These are phyloP conservation scores for Pelodytes ibericus DNA, from an alignment of 2,797 vertebrate species.

Conservation along the genomic window DNA sequence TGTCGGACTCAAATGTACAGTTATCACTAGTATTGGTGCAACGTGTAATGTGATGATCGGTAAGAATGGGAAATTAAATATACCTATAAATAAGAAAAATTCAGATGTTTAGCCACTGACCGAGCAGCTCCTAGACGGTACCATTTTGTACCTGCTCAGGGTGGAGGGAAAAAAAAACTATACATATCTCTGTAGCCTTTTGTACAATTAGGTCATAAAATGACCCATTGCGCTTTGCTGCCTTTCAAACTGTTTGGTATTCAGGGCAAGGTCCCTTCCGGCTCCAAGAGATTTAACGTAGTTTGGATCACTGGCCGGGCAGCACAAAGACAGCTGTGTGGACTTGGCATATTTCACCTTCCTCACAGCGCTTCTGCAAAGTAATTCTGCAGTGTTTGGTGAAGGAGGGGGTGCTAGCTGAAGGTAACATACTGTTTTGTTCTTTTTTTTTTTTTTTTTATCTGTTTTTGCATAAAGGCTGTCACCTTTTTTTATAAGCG, in stretches of 20 bases:
- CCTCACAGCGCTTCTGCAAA: neutral
- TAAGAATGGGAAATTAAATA: no score
- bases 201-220: neutral
- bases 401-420: neutral
- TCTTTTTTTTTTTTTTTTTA: no score
- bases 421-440: neutral
- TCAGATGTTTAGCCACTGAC: neutral
- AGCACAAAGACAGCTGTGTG: slow-evolving; percentile 14
- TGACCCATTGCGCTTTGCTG: slow-evolving; percentile 6
- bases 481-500: neutral
- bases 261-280: slow-evolving; percentile 7
- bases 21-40: no score
- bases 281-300: slow-evolving; percentile 18
- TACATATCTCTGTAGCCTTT: neutral
- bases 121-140: neutral
- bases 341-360: neutral
- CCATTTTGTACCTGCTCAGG: neutral
- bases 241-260: slow-evolving; percentile 7
- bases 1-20: no score
- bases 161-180: no score
- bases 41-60: no score
- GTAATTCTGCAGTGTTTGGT: neutral
- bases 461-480: no score
- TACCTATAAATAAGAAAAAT: neutral
- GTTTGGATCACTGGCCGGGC: slow-evolving; percentile 12